Evolutionary conservation across 2,113 vertebrate genomes (phyloP).

Genomic region (Vulpes vulpes): DNA sequence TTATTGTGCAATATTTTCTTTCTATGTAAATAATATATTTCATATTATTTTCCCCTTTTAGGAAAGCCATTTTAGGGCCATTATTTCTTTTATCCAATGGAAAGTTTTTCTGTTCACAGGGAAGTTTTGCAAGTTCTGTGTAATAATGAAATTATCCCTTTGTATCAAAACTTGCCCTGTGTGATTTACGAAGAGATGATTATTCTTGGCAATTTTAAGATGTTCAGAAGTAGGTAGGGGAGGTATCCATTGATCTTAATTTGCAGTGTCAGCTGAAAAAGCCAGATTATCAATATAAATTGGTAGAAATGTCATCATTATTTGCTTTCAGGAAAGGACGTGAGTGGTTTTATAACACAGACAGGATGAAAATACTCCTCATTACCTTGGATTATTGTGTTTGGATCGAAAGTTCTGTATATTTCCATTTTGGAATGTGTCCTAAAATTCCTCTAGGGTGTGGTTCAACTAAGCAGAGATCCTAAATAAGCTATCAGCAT

Average conservation of each 20-base stretch:
- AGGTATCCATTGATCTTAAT: background rate
- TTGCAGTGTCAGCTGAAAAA: background rate
- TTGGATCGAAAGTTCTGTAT: background rate
- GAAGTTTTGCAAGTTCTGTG: background rate
- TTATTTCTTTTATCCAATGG: constrained; percentile 32
- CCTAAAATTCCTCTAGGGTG: background rate
- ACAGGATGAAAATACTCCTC: background rate
- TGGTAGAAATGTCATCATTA: background rate
- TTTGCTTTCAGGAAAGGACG: constrained; percentile 31
- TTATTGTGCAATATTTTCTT: background rate
- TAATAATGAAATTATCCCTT: constrained; percentile 5
- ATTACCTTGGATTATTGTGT: constrained; percentile 2
- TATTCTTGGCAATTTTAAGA: constrained; percentile 36
- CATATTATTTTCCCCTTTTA: background rate
- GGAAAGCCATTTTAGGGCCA: background rate
- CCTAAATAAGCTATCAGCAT: background rate
- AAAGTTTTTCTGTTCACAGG: constrained; percentile 13
- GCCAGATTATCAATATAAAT: constrained; percentile 8
- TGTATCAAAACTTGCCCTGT: background rate
- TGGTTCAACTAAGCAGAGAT: background rate
- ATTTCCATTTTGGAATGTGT: constrained; percentile 14
- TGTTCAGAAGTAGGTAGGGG: background rate
- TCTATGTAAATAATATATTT: background rate
- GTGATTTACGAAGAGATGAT: background rate
- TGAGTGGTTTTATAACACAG: background rate